Percentiles rank a stretch among this genome's conserved stretches.
These are phyloP conservation scores for Oryzias sinensis DNA, from an alignment of 2,797 vertebrate genomes.

Conservation along the genomic window DNA sequence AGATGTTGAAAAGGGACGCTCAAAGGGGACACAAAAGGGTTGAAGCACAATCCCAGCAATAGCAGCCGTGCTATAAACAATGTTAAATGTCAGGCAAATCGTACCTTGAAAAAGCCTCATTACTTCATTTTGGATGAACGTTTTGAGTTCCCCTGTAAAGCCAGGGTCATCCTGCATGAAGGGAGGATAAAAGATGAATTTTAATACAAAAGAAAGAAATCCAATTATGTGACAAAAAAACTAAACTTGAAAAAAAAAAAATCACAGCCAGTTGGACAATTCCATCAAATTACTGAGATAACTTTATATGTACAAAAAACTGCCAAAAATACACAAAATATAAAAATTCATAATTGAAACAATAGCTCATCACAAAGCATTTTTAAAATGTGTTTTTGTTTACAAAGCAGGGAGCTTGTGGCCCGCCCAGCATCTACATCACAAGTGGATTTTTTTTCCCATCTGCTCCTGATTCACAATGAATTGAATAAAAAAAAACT, in stretches of 20 bases:
- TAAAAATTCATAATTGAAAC: too few species aligned
- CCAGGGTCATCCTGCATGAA: conserved; percentile 78
- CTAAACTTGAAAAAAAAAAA: conserved; percentile 34
- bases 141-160: conserved; percentile 91
- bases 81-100: conserved; percentile 16
- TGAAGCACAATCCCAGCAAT: background rate
- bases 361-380: too few species aligned
- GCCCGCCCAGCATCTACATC: too few species aligned
- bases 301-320: too few species aligned
- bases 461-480: too few species aligned
- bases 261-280: conserved; percentile 27
- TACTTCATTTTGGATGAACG: conserved; percentile 89
- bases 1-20: background rate
- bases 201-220: conserved; percentile 34
- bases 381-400: too few species aligned
- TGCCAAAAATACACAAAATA: too few species aligned
- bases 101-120: conserved; percentile 93
- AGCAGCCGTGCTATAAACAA: conserved; percentile 4
- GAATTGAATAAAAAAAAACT: too few species aligned
- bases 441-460: too few species aligned
- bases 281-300: background rate
- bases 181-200: conserved; percentile 35
- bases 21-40: background rate
- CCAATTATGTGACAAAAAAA: conserved; percentile 35
- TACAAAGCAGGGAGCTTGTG: too few species aligned